A percentile compares a stretch with the other conserved stretches of the same genome.
phyloP scores from a whole-genome alignment of 2,113 vertebrate genomes.

The Leptosomus discolor region DNA sequence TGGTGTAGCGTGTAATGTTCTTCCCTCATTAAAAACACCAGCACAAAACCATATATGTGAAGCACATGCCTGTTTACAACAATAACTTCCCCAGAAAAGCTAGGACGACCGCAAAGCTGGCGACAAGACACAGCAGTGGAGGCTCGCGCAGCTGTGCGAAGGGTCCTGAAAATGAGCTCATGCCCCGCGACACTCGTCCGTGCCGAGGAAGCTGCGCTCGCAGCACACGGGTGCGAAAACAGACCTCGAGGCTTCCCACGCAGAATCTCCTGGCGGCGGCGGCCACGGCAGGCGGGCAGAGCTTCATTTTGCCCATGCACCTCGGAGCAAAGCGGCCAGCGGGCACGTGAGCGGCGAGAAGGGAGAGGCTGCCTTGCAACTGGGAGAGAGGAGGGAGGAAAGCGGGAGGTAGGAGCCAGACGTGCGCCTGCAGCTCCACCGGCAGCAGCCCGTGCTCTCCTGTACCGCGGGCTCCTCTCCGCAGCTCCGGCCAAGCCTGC shows the following conservation, averaged over 20 bases:
- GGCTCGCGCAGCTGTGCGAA: not conserved
- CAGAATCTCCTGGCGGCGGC: accelerated
- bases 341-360: accelerated
- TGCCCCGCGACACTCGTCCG: accelerated
- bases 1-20: not conserved
- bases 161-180: not conserved
- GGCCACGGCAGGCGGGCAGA: not conserved
- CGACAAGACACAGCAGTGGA: not conserved
- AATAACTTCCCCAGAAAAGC: not conserved
- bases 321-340: accelerated
- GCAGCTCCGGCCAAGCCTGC: accelerated
- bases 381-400: not conserved
- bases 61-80: conserved; percentile 31
- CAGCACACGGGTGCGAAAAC: accelerated
- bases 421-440: accelerated
- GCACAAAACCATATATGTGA: not conserved
- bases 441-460: accelerated
- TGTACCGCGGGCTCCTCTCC: accelerated
- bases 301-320: accelerated
- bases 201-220: accelerated
- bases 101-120: not conserved
- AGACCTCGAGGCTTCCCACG: not conserved
- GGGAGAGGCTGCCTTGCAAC: not conserved
- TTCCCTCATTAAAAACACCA: not conserved
- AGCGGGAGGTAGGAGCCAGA: not conserved